These are phyloP conservation scores for Stegophylla sp. DNA, from an alignment of 2,888 invertebrate species.

Conservation along the genomic window DNA sequence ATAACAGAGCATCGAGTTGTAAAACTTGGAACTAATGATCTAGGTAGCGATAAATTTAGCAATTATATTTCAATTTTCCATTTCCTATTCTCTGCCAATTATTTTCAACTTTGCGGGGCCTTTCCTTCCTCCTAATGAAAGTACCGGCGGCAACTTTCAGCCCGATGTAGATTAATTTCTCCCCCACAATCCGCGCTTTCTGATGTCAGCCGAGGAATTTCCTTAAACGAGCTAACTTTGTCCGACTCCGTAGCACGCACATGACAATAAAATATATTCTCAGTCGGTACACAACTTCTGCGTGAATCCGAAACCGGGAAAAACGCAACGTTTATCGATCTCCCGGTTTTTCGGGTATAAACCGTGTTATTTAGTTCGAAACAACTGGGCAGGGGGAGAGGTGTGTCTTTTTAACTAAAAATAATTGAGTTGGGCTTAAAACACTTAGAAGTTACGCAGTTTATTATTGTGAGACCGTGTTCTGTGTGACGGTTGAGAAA, in stretches of 20 bases:
- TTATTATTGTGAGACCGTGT: too few species aligned
- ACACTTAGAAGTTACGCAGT: too few species aligned
- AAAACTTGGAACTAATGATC: constrained; percentile 28
- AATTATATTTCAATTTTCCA: constrained; percentile 53
- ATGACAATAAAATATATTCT: constrained; percentile 34
- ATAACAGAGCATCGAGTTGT: not conserved
- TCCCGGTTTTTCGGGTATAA: not conserved
- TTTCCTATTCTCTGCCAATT: constrained; percentile 24
- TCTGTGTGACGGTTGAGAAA: too few species aligned
- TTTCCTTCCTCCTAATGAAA: constrained; percentile 22
- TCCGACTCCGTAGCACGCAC: not conserved
- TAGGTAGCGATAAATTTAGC: constrained; percentile 37
- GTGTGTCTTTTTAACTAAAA: too few species aligned
- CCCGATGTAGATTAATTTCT: constrained; percentile 35
- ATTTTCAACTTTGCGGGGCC: constrained; percentile 26
- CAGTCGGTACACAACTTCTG: not conserved
- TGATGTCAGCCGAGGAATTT: constrained; percentile 1
- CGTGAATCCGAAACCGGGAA: not conserved
- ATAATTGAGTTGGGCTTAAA: too few species aligned
- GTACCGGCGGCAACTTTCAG: constrained; percentile 34
- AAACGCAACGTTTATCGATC: not conserved
- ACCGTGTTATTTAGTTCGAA: too few species aligned
- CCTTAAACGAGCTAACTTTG: constrained; percentile 46
- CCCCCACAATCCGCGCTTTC: too few species aligned
- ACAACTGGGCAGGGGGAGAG: too few species aligned